Percentiles rank a stretch among this genome's conserved stretches.
Evolutionary conservation across 2,113 vertebrate species (phyloP).

Genomic region (Myotis davidii): DNA sequence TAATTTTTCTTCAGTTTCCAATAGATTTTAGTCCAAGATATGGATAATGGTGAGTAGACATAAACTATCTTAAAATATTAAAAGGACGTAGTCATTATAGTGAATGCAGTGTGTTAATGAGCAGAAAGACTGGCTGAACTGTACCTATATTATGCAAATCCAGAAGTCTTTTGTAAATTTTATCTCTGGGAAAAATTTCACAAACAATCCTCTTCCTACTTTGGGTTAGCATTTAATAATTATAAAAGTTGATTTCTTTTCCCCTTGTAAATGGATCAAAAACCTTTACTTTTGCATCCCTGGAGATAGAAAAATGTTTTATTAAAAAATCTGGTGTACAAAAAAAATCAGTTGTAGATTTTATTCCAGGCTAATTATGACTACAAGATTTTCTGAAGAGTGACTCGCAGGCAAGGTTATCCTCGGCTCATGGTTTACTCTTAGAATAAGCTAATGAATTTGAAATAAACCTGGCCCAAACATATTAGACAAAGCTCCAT

Average conservation of each 20-base stretch:
- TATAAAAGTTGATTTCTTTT: conserved; percentile 68
- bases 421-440: conserved; percentile 78
- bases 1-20: conserved; percentile 11
- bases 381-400: conserved; percentile 75
- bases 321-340: conserved; percentile 66
- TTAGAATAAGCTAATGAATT: conserved; percentile 82
- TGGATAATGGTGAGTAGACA: neutral
- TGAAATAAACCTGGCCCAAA: conserved; percentile 83
- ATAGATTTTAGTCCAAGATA: neutral
- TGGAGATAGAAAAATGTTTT: conserved; percentile 65
- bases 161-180: conserved; percentile 56
- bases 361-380: conserved; percentile 79
- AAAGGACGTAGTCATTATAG: neutral
- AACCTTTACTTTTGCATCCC: conserved; percentile 75
- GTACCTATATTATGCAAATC: conserved; percentile 24
- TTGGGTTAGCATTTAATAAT: conserved; percentile 57
- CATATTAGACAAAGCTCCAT: conserved; percentile 77
- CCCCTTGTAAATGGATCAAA: conserved; percentile 65
- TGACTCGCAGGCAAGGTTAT: conserved; percentile 71
- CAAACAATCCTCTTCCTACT: conserved; percentile 19
- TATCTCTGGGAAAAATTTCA: conserved; percentile 50
- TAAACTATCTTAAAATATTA: conserved; percentile 20
- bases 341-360: conserved; percentile 65
- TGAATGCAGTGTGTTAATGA: conserved; percentile 28
- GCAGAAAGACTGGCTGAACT: neutral